Percentiles rank a stretch among this genome's conserved stretches.
Conservation (phyloP, 2,888 invertebrate species). For the Trissolcus japonicus region DNA sequence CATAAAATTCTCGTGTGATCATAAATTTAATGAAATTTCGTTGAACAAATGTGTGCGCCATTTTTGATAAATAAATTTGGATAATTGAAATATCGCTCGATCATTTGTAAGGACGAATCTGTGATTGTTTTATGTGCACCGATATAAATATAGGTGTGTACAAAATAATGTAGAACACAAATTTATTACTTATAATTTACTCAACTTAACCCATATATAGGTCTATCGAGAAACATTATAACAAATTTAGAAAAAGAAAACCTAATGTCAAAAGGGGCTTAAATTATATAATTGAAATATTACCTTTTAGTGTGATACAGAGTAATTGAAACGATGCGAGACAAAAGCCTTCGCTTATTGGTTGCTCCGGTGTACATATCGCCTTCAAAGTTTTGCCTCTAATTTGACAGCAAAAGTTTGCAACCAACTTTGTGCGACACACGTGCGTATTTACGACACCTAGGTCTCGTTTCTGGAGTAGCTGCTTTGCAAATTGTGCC, state of each 20-base stretch:
- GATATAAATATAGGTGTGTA: no score
- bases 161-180: conserved; percentile 1
- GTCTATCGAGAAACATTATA: no score
- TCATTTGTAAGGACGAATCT: conserved; percentile 2
- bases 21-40: not conserved
- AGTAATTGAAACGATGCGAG: no score
- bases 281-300: no score
- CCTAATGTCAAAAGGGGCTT: no score
- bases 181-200: conserved; percentile 8
- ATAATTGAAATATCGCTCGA: conserved; percentile 34
- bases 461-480: conserved; percentile 37
- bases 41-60: no score
- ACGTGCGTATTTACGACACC: conserved; percentile 47
- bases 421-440: conserved; percentile 35
- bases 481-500: conserved; percentile 33
- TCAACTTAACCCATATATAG: no score
- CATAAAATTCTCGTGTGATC: not conserved
- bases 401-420: conserved; percentile 53
- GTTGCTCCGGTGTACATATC: conserved; percentile 39
- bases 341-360: conserved; percentile 23
- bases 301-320: no score
- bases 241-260: no score
- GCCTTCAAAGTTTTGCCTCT: conserved; percentile 38
- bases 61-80: conserved; percentile 41
- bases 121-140: no score